These are phyloP conservation scores for Eledona agricola DNA, from an alignment of 2,888 invertebrate species.

Conservation along the genomic window DNA sequence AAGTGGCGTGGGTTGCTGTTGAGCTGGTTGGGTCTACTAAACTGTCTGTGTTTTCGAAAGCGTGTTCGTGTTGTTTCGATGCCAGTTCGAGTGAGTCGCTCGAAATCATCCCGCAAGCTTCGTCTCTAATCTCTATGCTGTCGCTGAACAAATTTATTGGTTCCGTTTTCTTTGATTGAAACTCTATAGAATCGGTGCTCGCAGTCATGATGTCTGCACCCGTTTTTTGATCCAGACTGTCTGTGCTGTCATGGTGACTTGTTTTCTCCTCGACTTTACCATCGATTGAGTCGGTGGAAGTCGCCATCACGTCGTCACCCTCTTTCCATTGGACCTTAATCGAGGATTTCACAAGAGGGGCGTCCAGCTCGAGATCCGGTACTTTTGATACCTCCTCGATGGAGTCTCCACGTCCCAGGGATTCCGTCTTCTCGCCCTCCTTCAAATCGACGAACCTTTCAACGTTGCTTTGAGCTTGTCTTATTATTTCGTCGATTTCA, in stretches of 20 bases:
- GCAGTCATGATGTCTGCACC: constrained; percentile 66
- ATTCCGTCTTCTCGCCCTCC: constrained; percentile 67
- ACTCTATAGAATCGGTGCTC: constrained; percentile 68
- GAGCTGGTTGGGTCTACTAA: constrained; percentile 78
- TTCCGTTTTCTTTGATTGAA: constrained; percentile 58
- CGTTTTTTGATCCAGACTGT: constrained; percentile 73
- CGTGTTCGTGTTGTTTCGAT: constrained; percentile 57
- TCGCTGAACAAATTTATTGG: constrained; percentile 64
- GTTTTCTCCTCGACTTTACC: constrained; percentile 60
- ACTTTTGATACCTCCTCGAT: constrained; percentile 65
- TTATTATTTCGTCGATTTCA: constrained; percentile 75
- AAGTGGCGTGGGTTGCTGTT: constrained; percentile 83
- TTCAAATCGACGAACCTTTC: constrained; percentile 69
- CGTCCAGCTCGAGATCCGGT: constrained; percentile 65
- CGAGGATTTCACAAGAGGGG: constrained; percentile 56
- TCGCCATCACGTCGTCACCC: constrained; percentile 66
- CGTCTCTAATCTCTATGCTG: constrained; percentile 65
- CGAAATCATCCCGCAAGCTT: constrained; percentile 62
- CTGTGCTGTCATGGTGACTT: constrained; percentile 69
- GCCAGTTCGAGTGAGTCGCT: constrained; percentile 65
- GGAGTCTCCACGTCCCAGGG: constrained; percentile 65
- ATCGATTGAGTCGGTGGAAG: constrained; percentile 73
- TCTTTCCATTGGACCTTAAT: constrained; percentile 61
- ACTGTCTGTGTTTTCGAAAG: constrained; percentile 76
- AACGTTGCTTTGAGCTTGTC: constrained; percentile 73